Base-by-base conservation (phyloP, 2,113 vertebrate species). In the Cettia cetti region DNA sequence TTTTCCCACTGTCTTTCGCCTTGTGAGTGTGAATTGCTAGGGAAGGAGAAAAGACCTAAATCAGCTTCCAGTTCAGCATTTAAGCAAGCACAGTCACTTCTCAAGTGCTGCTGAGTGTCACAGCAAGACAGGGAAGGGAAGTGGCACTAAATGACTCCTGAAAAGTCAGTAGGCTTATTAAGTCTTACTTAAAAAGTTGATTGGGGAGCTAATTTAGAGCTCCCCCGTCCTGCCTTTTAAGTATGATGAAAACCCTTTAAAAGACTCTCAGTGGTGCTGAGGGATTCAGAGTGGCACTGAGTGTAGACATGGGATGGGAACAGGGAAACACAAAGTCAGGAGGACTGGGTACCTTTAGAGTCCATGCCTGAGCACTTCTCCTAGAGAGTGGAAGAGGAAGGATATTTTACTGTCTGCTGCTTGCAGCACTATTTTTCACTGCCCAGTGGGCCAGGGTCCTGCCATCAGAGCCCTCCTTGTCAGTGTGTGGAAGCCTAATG, bases 121-220 rank as follows among this genome's bases (percentile, higher is more conserved):
- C 96, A 97, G 96, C 96, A 97, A 97, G 96, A 96, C 90, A 90
- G 88, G 94, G 92, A 96, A 94, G 92, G 95, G 95, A 97, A 97
- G 94, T 96, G 95, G 92, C 95, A 93, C 89, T 94, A 95, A 94
- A 89, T 3, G 69, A 85, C 91, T 97, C 82, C 95, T 93, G 92
- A 86, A 96, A 96, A 96, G 92, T 97, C 95, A 92, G 89, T 86
- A 54, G 88, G 95, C 89, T 96, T 96, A 96, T 94, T 97, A 97
- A 96, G 77, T 80, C 93, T 94, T 95, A 91, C 94, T 97, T 97
- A 94, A 96, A 96, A 95, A 95, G 75, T 96, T 96, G 96, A 96
- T 96, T 97, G 95, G 93, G 93, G 92, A 96, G 70, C 94, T 96
- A 94, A 96, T 96, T 96, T 95, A 93, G 92, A 90, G 93, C 83